Conservation (phyloP, 1,140 invertebrate species). For the Delia radicum region DNA sequence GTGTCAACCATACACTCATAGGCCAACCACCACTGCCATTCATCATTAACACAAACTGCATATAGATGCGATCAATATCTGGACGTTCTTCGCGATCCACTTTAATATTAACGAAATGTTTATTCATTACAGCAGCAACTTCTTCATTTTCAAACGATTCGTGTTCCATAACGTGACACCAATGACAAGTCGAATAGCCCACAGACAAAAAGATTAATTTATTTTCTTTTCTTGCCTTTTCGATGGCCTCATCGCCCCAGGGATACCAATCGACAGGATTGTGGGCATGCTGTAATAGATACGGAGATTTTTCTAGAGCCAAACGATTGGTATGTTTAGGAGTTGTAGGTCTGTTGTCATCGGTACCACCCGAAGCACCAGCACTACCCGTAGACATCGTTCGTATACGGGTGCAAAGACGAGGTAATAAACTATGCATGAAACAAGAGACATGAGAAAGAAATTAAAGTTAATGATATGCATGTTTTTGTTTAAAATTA, state of each 20-base stretch:
- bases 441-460: neutral
- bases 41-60: conserved; percentile 86
- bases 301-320: conserved; percentile 81
- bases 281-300: conserved; percentile 89
- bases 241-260: conserved; percentile 87
- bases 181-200: conserved; percentile 95
- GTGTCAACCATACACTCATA: conserved; percentile 92
- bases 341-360: conserved; percentile 25
- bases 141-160: conserved; percentile 87
- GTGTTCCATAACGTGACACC: conserved; percentile 95
- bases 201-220: conserved; percentile 93
- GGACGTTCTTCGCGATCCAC: conserved; percentile 94
- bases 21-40: conserved; percentile 87
- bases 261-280: conserved; percentile 96
- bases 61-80: conserved; percentile 91
- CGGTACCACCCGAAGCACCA: neutral
- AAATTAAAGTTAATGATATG: neutral
- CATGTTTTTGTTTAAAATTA: neutral
- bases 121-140: conserved; percentile 85
- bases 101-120: conserved; percentile 88
- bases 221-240: conserved; percentile 77
- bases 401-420: conserved; percentile 5
- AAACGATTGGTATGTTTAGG: conserved; percentile 69
- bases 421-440: neutral
- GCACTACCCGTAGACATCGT: conserved; percentile 5